Evolutionary conservation across 2,113 vertebrate species (phyloP).

Genomic region (Oxyruncus cristatus): DNA sequence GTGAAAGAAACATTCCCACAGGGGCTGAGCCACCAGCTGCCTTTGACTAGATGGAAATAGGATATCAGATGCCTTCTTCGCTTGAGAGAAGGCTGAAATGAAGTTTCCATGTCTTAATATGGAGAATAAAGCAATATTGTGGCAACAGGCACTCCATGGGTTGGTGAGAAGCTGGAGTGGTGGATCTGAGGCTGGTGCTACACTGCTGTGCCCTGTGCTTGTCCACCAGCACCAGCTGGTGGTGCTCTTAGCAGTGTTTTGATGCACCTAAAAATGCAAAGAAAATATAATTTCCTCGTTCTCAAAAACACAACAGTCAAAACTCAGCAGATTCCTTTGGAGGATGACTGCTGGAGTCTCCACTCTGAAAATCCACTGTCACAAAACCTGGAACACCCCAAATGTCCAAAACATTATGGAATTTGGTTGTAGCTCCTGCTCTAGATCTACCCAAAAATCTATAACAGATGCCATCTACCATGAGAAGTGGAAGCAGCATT

Average conservation of each 20-base stretch:
- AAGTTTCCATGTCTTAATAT: neutral
- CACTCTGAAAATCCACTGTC: neutral
- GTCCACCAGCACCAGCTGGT: slow-evolving; percentile 6
- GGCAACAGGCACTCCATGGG: neutral
- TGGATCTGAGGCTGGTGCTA: neutral
- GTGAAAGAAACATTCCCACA: neutral
- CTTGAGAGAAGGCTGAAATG: neutral
- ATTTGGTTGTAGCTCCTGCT: neutral
- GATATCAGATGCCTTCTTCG: neutral
- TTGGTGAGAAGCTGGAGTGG: neutral
- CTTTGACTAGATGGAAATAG: neutral
- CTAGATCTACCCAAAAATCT: neutral
- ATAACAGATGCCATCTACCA: neutral
- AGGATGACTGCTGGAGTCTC: neutral
- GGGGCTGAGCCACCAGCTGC: neutral
- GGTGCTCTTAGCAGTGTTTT: neutral
- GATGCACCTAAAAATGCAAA: neutral
- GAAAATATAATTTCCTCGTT: neutral
- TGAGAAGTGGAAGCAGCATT: neutral
- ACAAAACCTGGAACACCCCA: neutral
- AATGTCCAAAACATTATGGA: neutral
- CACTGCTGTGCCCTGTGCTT: neutral
- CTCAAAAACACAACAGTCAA: neutral
- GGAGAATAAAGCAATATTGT: neutral
- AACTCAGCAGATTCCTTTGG: neutral